phyloP scores from a whole-genome alignment of 2,113 vertebrate genomes.

The Macaca fascicularis region T2T-MFA8v1.1 NC_088385.1:26023001-26023500 shows the following conservation, averaged over 20 bases:
- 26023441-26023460: background rate
- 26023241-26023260: background rate
- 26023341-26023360: background rate
- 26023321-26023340: background rate
- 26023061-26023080: background rate
- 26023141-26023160: fast-evolving
- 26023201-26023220: too few relatives aligned
- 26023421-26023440: background rate
- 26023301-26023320: background rate
- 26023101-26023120: background rate
- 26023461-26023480: background rate
- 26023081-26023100: background rate
- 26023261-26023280: background rate
- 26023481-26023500: background rate
- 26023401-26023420: background rate
- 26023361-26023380: background rate
- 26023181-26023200: too few relatives aligned
- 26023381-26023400: background rate
- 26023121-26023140: too few relatives aligned
- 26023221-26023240: background rate
- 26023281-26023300: background rate
- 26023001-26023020: background rate
- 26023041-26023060: background rate
- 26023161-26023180: too few relatives aligned
- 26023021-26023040: background rate